These are phyloP conservation scores for Hypotaenidia philippensis DNA, from an alignment of 2,797 vertebrate genomes.

Conservation along the genomic window DNA sequence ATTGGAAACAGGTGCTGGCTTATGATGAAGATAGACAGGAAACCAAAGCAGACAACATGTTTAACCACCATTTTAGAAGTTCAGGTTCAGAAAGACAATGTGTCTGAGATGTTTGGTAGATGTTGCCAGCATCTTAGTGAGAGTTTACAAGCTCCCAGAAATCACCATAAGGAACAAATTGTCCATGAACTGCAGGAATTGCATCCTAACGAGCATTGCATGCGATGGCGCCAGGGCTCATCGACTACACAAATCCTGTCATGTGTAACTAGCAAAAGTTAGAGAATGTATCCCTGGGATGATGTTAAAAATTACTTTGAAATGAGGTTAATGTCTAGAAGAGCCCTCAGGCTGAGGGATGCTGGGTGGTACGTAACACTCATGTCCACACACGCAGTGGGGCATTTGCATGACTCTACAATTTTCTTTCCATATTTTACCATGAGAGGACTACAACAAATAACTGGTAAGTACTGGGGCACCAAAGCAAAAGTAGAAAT, in stretches of 20 bases:
- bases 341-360: neutral
- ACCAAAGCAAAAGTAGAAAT: neutral
- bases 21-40: slow-evolving; percentile 84
- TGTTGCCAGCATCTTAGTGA: slow-evolving; percentile 73
- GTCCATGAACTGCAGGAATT: slow-evolving; percentile 70
- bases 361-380: neutral
- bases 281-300: slow-evolving; percentile 40
- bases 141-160: slow-evolving; percentile 71
- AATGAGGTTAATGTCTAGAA: slow-evolving; percentile 49
- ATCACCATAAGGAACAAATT: slow-evolving; percentile 77
- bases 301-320: slow-evolving; percentile 65
- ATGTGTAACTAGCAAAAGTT: slow-evolving; percentile 60
- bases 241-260: slow-evolving; percentile 65
- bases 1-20: slow-evolving; percentile 84
- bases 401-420: neutral
- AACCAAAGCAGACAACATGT: slow-evolving; percentile 83
- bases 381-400: accelerated
- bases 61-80: slow-evolving; percentile 81
- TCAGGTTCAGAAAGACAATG: slow-evolving; percentile 81
- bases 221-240: slow-evolving; percentile 51
- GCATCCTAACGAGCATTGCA: slow-evolving; percentile 66
- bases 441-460: neutral
- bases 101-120: slow-evolving; percentile 80
- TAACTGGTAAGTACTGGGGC: neutral
- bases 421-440: neutral